A percentile compares a stretch with the other conserved stretches of the same genome.
Conservation (phyloP, 2,797 vertebrate species). For the Syngnathus rostellatus region DNA sequence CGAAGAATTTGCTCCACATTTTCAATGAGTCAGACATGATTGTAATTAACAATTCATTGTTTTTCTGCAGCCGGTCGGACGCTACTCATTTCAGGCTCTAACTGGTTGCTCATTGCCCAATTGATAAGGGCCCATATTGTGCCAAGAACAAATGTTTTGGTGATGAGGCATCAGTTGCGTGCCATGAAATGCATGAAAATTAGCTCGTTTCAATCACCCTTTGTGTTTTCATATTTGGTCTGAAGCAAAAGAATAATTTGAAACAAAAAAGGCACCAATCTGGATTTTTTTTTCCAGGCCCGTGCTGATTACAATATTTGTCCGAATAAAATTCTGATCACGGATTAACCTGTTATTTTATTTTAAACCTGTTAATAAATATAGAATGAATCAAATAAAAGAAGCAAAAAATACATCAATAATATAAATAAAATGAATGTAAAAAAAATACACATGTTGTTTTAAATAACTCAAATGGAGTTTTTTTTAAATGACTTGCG, state of each 20-base stretch:
- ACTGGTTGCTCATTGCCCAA: neutral
- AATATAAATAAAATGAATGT: too few species aligned
- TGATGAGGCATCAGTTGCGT: neutral
- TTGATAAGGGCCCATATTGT: conserved; percentile 16
- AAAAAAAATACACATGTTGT: too few species aligned
- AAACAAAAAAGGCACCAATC: too few species aligned
- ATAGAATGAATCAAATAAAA: too few species aligned
- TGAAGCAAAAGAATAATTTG: conserved; percentile 20
- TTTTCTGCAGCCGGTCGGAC: neutral
- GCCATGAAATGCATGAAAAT: neutral
- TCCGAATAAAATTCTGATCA: too few species aligned
- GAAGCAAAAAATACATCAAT: too few species aligned
- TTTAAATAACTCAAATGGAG: too few species aligned
- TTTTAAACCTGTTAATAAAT: too few species aligned
- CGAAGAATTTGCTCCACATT: conserved; percentile 18
- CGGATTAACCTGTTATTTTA: too few species aligned
- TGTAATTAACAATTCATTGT: conserved; percentile 3
- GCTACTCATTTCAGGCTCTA: neutral
- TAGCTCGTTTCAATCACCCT: neutral
- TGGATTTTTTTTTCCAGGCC: too few species aligned
- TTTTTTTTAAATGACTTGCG: too few species aligned
- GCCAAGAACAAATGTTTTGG: neutral
- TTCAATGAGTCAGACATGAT: conserved; percentile 14
- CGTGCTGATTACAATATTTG: too few species aligned
- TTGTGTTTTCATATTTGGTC: conserved; percentile 25